A percentile compares a stretch with the other conserved stretches of the same genome.
Evolutionary conservation across 2,888 invertebrate genomes (phyloP).

Genomic region (Noctua pronuba): DNA sequence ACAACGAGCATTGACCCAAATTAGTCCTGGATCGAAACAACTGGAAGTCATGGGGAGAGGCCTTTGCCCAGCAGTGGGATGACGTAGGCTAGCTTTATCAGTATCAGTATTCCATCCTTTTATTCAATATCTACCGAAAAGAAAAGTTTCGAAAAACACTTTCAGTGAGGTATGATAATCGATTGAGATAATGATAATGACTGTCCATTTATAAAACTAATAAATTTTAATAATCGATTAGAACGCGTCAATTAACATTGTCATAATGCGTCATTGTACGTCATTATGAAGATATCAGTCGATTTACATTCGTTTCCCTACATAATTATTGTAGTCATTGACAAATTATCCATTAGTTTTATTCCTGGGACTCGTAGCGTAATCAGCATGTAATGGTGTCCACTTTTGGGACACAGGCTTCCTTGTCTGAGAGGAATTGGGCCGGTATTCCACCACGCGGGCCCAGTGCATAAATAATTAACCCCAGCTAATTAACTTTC

Average conservation of each 20-base stretch:
- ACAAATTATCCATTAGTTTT: not conserved
- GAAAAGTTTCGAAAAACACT: not conserved
- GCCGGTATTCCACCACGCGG: too few species aligned
- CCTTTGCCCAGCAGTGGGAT: too few species aligned
- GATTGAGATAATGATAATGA: not conserved
- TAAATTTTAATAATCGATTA: constrained; percentile 11
- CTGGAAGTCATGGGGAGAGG: too few species aligned
- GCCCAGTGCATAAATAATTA: too few species aligned
- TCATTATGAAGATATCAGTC: constrained; percentile 1
- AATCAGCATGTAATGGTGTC: not conserved
- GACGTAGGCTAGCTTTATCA: too few species aligned
- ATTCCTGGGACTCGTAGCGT: not conserved
- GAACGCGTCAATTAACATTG: not conserved
- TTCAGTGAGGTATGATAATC: not conserved
- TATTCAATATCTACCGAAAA: not conserved
- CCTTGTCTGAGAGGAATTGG: too few species aligned
- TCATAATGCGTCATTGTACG: constrained; percentile 8
- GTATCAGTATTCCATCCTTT: too few species aligned
- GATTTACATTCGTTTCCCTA: constrained; percentile 2
- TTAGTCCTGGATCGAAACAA: too few species aligned
- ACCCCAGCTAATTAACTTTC: not conserved
- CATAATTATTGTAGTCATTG: not conserved
- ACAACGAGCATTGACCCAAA: too few species aligned
- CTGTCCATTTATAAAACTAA: not conserved
- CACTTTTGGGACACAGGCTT: not conserved